Evolutionary conservation across 2,888 invertebrate genomes (phyloP), one percentile per base, ranked within the genome.

Genomic region (Antitype chi): DNA sequence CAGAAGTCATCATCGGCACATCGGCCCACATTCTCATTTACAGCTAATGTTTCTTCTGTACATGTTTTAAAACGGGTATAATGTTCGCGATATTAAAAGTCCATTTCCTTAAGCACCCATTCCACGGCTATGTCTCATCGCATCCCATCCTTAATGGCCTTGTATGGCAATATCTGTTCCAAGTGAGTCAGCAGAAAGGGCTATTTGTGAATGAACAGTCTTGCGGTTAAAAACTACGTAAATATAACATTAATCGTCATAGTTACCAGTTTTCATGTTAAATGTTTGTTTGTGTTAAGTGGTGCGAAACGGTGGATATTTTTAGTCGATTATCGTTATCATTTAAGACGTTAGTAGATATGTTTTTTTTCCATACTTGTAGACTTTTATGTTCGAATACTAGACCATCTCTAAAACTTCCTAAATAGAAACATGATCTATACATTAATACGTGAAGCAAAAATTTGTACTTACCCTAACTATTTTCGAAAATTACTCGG

Each of bases 71-170:
- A 85, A 84, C 66, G 70, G 57, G 80, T 78, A 70, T 80, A 88
- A 87, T 85, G 78, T 77, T 82, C 72, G 67, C 78, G 87, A 88
- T 88, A 91, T 90, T 88, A 90, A 90, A 91, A 88, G 78, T 84
- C 87, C 89, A 91, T 91, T 91, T 91, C 87, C 91, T 89, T 88
- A 86, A 87, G 85, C 87, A 87, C 83, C 76, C 82, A 88, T 91
- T 90, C 89, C 88, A 84, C 63, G 76, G 73, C 77, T 80, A 80
- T 87, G 87, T 86, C 84, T 91, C 91, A 84, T 83, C 85, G 64
- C 74, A 87, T 88, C 86, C 76, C 84, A 78, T 81, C 78, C 80
- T 78, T 89, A 87, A 89, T 88, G 81, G 76, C 88, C 88, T 86
- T 88, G 86, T 89, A 90, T 87, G 90, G 88, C 79, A 70, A 88